Conservation (phyloP, 2,797 vertebrate genomes). For the Sebastes oblongus region DNA sequence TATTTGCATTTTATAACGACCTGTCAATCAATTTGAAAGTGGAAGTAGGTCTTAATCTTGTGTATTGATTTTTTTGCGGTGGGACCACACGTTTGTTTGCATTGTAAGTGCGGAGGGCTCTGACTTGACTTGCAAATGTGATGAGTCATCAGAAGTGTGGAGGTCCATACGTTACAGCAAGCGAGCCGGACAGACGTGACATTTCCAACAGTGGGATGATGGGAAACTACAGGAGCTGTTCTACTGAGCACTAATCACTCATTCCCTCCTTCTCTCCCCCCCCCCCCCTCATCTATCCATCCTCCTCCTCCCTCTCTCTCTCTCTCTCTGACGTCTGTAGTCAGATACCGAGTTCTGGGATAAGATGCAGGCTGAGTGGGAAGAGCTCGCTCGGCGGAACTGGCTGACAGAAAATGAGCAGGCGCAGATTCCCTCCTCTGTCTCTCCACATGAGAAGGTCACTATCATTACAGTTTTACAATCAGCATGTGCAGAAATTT, state of each 20-base stretch:
- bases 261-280: constrained; percentile 2
- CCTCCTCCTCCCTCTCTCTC: background rate
- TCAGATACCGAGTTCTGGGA: constrained; percentile 99
- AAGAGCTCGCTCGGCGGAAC: constrained; percentile 96
- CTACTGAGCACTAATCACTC: constrained; percentile 41
- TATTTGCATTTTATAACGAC: background rate
- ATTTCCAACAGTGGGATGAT: constrained; percentile 48
- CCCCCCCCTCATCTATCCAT: background rate
- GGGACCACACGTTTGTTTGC: background rate
- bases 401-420: constrained; percentile 94
- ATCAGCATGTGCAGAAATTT: background rate
- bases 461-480: constrained; percentile 26
- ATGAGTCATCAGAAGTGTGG: constrained; percentile 44
- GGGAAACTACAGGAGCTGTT: constrained; percentile 49
- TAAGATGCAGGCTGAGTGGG: constrained; percentile 99
- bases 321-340: constrained; percentile 73
- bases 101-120: background rate
- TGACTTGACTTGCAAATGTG: constrained; percentile 24
- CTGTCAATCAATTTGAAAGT: background rate
- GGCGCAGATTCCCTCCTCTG: constrained; percentile 83
- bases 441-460: constrained; percentile 97
- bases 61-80: background rate
- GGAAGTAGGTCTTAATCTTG: background rate
- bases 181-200: constrained; percentile 41
- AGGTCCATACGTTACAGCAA: constrained; percentile 18